phyloP scores from a whole-genome alignment of 2,888 invertebrate species.

The Cephus spinipes region DNA sequence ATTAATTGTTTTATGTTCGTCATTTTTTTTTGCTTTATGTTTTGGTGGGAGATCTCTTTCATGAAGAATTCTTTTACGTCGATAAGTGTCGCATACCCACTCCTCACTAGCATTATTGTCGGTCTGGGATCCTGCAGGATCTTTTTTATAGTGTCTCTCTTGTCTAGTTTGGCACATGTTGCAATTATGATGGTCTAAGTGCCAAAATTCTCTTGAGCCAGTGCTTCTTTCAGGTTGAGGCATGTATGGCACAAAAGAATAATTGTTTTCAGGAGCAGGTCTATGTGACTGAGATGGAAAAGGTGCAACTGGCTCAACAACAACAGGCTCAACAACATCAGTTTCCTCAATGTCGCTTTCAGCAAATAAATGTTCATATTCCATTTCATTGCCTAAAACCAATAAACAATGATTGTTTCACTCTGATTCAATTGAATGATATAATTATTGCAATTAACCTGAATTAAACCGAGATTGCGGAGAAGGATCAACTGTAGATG shows the following conservation, averaged over 20 bases:
- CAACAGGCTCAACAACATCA: constrained; percentile 47
- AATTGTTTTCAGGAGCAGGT: constrained; percentile 39
- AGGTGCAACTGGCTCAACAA: constrained; percentile 35
- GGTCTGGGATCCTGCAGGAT: constrained; percentile 16
- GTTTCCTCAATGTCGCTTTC: constrained; percentile 75
- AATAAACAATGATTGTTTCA: constrained; percentile 21
- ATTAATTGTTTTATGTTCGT: constrained; percentile 36
- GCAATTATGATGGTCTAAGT: constrained; percentile 41
- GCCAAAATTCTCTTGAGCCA: constrained; percentile 42
- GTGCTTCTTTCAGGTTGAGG: constrained; percentile 35
- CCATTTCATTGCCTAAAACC: constrained; percentile 72
- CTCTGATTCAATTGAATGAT: not conserved
- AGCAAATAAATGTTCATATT: constrained; percentile 75
- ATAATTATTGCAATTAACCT: constrained; percentile 41
- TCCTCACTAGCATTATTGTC: constrained; percentile 23
- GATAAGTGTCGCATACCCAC: constrained; percentile 39
- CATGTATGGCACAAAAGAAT: constrained; percentile 46
- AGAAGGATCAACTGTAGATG: constrained; percentile 69
- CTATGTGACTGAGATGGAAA: constrained; percentile 43
- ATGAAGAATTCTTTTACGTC: constrained; percentile 40
- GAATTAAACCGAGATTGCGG: constrained; percentile 59
- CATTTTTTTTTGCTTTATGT: constrained; percentile 42
- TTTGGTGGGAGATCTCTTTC: constrained; percentile 39
- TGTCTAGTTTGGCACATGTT: constrained; percentile 47
- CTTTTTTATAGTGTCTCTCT: constrained; percentile 38